A percentile compares a stretch with the other conserved stretches of the same genome.
phyloP scores from a whole-genome alignment of 1,140 invertebrate species.

The Danaus melanippus region DNA sequence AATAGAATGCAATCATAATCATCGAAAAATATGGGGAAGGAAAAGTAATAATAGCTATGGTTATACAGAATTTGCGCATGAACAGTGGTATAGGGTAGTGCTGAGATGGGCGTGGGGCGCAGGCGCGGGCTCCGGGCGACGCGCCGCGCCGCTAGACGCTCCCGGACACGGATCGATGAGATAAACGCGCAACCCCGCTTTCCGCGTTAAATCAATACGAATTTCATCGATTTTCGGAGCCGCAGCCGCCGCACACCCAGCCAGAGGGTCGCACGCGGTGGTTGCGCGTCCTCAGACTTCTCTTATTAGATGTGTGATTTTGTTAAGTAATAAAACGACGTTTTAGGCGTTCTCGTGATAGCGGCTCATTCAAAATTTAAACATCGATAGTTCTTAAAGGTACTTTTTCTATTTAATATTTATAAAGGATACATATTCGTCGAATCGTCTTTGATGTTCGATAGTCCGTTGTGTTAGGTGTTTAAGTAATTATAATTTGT shows the following conservation, averaged over 20 bases:
- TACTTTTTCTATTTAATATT: too few species aligned
- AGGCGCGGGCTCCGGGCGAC: slow-evolving; percentile 45
- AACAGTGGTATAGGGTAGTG: slow-evolving; percentile 47
- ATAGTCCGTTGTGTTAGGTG: too few species aligned
- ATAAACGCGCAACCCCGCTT: slow-evolving; percentile 70
- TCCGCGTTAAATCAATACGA: slow-evolving; percentile 64
- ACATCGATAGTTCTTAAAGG: too few species aligned
- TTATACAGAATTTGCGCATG: slow-evolving; percentile 52
- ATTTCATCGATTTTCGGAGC: slow-evolving; percentile 63
- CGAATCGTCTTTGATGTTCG: too few species aligned
- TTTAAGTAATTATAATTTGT: too few species aligned
- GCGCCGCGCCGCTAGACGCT: slow-evolving; percentile 27
- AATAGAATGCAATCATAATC: too few species aligned
- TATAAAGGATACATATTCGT: too few species aligned
- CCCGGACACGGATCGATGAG: slow-evolving; percentile 56
- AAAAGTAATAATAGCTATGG: too few species aligned
- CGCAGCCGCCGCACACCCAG: slow-evolving; percentile 66
- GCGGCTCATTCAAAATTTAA: too few species aligned
- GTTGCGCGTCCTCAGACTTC: slow-evolving; percentile 45
- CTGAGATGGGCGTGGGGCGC: slow-evolving; percentile 42
- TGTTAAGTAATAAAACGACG: too few species aligned
- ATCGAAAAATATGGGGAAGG: too few species aligned
- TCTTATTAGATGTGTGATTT: background rate
- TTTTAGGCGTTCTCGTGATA: too few species aligned
- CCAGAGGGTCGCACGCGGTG: slow-evolving; percentile 66